A percentile compares a stretch with the other conserved stretches of the same genome.
phyloP scores from a whole-genome alignment of 2,888 invertebrate species.

The Synergus laeviventris region DNA sequence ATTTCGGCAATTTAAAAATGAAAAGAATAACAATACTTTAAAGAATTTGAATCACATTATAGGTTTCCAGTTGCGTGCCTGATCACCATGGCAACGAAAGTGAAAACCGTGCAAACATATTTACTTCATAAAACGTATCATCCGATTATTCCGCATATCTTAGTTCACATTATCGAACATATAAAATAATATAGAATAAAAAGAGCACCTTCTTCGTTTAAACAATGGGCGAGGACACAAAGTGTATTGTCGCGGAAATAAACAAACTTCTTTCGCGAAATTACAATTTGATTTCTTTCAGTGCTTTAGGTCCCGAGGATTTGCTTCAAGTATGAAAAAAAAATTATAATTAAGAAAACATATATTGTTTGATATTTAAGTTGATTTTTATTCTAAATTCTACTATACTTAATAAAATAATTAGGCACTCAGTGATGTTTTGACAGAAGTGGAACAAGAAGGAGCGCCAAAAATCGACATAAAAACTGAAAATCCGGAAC shows the following conservation, averaged over 20 bases:
- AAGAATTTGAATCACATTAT: background rate
- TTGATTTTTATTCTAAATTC: too few species aligned
- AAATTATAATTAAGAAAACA: constrained; percentile 8
- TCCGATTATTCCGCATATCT: background rate
- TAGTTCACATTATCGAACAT: background rate
- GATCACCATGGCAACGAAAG: constrained; percentile 9
- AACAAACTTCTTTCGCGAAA: constrained; percentile 85
- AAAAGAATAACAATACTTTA: background rate
- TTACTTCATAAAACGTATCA: background rate
- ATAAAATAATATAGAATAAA: background rate
- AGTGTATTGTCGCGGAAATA: constrained; percentile 84
- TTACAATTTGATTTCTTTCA: constrained; percentile 91
- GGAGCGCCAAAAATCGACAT: constrained; percentile 85
- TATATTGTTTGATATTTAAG: background rate
- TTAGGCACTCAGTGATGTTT: constrained; percentile 80
- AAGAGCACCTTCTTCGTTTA: constrained; percentile 1
- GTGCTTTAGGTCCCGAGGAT: constrained; percentile 85
- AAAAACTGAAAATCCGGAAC: constrained; percentile 86
- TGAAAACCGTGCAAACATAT: background rate
- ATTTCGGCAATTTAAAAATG: background rate
- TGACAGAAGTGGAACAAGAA: constrained; percentile 79
- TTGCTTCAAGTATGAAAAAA: constrained; percentile 81
- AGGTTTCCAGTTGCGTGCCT: background rate
- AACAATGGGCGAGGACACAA: constrained; percentile 82
- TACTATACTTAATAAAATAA: constrained; percentile 6